phyloP scores from a whole-genome alignment of 1,140 invertebrate species.

The Epicauta chinensis region DNA sequence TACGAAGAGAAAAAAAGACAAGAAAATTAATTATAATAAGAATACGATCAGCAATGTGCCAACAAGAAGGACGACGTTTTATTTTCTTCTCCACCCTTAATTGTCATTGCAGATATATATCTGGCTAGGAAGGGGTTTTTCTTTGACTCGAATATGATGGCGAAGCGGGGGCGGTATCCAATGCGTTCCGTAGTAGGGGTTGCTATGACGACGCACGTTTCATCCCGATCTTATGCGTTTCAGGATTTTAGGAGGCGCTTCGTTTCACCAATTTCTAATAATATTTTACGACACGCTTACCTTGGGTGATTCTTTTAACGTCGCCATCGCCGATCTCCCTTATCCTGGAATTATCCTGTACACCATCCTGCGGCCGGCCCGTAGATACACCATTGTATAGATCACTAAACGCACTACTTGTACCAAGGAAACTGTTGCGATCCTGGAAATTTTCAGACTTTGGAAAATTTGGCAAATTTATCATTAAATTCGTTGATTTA shows the following conservation, averaged over 20 bases:
- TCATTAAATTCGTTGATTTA: too few relatives aligned
- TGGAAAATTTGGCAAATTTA: not conserved
- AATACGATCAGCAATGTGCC: too few relatives aligned
- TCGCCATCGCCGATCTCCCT: slow-evolving; percentile 29
- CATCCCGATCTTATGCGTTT: slow-evolving; percentile 22
- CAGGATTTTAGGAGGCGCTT: slow-evolving; percentile 12
- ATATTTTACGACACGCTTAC: not conserved
- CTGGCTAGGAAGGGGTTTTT: slow-evolving; percentile 2
- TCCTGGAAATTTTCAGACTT: slow-evolving; percentile 29
- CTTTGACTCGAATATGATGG: slow-evolving; percentile 1
- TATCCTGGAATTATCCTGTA: slow-evolving; percentile 29
- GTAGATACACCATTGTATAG: slow-evolving; percentile 48
- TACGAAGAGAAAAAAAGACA: too few relatives aligned
- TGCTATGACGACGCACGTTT: slow-evolving; percentile 25
- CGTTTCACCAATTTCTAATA: not conserved
- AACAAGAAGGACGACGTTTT: too few relatives aligned
- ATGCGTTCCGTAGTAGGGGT: slow-evolving; percentile 23
- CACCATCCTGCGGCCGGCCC: slow-evolving; percentile 31
- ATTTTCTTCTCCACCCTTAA: too few relatives aligned
- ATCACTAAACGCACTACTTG: slow-evolving; percentile 53
- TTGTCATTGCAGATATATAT: too few relatives aligned
- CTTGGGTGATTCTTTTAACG: slow-evolving; percentile 29
- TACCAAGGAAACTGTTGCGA: slow-evolving; percentile 43
- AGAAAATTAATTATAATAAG: too few relatives aligned
- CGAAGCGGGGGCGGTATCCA: slow-evolving; percentile 8